Evolutionary conservation across 1,140 invertebrate genomes (phyloP), one percentile per base, ranked within the genome.

Genomic region (Drosophila ercepeae): DNA sequence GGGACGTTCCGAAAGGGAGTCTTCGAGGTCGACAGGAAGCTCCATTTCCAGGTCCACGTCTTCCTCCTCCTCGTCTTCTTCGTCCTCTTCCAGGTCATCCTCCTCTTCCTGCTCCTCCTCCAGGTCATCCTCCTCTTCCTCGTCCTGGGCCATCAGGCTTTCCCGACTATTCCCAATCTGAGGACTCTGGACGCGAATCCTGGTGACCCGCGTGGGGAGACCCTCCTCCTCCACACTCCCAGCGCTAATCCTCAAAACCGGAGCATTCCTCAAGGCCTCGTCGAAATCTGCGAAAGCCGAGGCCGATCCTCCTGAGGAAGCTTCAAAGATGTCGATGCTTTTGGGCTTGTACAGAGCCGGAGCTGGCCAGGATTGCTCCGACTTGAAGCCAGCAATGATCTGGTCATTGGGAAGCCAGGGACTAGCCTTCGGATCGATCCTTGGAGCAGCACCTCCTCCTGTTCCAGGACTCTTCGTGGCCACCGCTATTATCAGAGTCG

Each of bases 301-400:
- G 29, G 36, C 36, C 0, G 50, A 49, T 1, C 61, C 73, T 1
- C 73, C 79, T 5, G 51, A 65, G 0, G 61, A 49, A 1, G 48
- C 52, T 50, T 91, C 89, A 41, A 91, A 91, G 14, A 91, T 90
- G 23, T 91, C 90, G n/a, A 91, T 88, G 39, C 81, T 90, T n/a
- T 89, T 88, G n/a, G 88, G 57, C 57, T 91, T 91, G 32, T 90
- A 89, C 1, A 89, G 19, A 0, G 68, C 18, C 1, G 81, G 61
- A 0, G 44, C 72, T 18, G 81, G 63, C 76, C 75, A 78, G 5
- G 23, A 14, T 4, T 63, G 53, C 13, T 64, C 78, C 52, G 58
- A 52, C 36, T 39, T 14, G 32, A 88, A 88, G 5, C 58, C 55
- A 1, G 89, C 68, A 1, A 89, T 78, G 7, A 78, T 89, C 34